Base-by-base conservation (phyloP, 2,113 vertebrate genomes). In the Cephalopterus ornatus region DNA sequence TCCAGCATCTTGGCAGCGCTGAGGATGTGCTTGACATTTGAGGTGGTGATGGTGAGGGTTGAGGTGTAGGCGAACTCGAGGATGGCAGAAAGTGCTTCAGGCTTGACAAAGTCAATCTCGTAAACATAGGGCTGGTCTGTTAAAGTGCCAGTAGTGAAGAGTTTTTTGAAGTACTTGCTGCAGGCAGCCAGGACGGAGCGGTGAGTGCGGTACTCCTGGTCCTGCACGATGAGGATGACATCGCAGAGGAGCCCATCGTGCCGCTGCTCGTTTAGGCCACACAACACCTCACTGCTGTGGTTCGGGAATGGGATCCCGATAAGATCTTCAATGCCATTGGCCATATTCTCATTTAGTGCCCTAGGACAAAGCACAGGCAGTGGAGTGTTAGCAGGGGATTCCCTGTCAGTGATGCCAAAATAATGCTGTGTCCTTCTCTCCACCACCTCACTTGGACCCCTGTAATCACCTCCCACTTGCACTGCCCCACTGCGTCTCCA, bases 261-360 rank as follows among this genome's bases (percentile, higher is more conserved):
- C 9, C 99, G 98, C 97, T 99, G 99, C 96, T 99, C 99, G 0
- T 99, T 99, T 26, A 99, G 97, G 56, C 99, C 98, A 72, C 99
- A 99, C 35, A 99, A 97, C 46, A 99, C 98, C 37, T 99, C 99
- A 2, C 98, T 99, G 99, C 99, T 99, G 98, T 99, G 99, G 97
- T 99, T 99, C 1, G 99, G 99, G 98, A 99, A 99, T 80, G 99
- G 99, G 94, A 99, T 99, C 97, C 99, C 99, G 2, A 99, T 99
- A 89, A 99, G 98, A 93, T 99, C 99, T 49, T 99, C 99, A 85
- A 99, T 98, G 96, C 98, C 98, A 98, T 98, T 98, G 93, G 99
- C 99, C 99, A 99, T 99, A 94, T 97, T 99, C 98, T 98, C 98
- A 97, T 98, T 89, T 97, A 97, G 97, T 96, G 97, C 95, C 97